Conservation (phyloP, 1,140 invertebrate genomes). For the Metaphire vulgaris region DNA sequence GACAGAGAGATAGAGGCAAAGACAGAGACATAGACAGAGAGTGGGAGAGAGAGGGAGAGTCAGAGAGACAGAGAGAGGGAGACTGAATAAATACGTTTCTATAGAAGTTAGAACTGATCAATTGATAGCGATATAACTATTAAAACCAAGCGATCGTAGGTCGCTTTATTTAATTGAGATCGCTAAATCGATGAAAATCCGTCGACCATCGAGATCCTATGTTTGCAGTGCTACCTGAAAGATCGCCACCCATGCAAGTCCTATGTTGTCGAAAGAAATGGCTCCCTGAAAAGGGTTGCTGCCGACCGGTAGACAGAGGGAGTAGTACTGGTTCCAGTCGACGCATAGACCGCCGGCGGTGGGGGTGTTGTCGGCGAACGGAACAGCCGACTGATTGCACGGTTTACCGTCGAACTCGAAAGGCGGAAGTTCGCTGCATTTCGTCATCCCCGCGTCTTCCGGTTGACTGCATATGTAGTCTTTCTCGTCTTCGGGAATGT, state of each 20-base stretch:
- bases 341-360: constrained; percentile 64
- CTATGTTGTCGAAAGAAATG: constrained; percentile 99
- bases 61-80: too few species aligned
- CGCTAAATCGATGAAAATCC: too few species aligned
- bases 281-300: constrained; percentile 98
- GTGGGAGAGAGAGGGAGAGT: too few species aligned
- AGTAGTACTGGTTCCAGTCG: constrained; percentile 99
- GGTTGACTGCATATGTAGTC: constrained; percentile 95
- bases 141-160: too few species aligned
- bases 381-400: constrained; percentile 56
- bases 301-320: constrained; percentile 80
- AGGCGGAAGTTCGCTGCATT: constrained; percentile 77
- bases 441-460: constrained; percentile 90
- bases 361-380: constrained; percentile 39
- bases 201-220: too few species aligned
- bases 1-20: too few species aligned
- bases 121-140: too few species aligned
- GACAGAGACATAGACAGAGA: too few species aligned
- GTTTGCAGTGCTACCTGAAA: constrained; percentile 99
- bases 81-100: too few species aligned
- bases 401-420: constrained; percentile 63
- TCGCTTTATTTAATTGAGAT: too few species aligned
- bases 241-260: constrained; percentile 98
- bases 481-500: constrained; percentile 60
- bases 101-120: too few species aligned